Conservation (phyloP, 2,888 invertebrate species). For the Tholera decimalis region DNA sequence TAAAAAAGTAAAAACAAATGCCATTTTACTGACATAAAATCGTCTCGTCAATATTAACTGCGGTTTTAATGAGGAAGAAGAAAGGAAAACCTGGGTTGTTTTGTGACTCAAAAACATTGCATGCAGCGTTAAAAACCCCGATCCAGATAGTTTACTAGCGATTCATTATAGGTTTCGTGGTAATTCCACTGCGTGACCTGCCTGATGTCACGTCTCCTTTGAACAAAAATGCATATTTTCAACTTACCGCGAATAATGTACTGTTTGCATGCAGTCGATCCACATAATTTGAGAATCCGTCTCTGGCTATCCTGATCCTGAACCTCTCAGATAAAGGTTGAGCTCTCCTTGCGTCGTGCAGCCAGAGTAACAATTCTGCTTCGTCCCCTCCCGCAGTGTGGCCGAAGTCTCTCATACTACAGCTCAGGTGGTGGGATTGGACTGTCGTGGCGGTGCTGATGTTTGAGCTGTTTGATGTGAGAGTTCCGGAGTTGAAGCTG, state of each 20-base stretch:
- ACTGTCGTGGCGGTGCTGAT: constrained; percentile 74
- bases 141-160: neutral
- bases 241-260: constrained; percentile 95
- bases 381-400: constrained; percentile 97
- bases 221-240: neutral
- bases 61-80: neutral
- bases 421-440: constrained; percentile 93
- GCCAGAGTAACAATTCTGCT: constrained; percentile 96
- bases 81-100: neutral
- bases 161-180: neutral
- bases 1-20: constrained; percentile 6
- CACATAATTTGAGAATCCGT: constrained; percentile 97
- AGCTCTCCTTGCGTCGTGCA: constrained; percentile 95
- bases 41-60: neutral
- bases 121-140: neutral
- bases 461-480: constrained; percentile 76
- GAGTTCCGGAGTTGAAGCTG: constrained; percentile 87
- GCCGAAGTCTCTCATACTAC: constrained; percentile 96
- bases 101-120: neutral
- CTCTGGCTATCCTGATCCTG: constrained; percentile 96
- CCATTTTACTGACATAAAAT: neutral
- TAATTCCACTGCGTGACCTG: neutral
- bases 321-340: constrained; percentile 97
- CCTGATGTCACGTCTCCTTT: neutral
- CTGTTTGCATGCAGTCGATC: constrained; percentile 97